Base-by-base conservation (phyloP, 1,140 invertebrate species). In the Limonius californicus region DNA sequence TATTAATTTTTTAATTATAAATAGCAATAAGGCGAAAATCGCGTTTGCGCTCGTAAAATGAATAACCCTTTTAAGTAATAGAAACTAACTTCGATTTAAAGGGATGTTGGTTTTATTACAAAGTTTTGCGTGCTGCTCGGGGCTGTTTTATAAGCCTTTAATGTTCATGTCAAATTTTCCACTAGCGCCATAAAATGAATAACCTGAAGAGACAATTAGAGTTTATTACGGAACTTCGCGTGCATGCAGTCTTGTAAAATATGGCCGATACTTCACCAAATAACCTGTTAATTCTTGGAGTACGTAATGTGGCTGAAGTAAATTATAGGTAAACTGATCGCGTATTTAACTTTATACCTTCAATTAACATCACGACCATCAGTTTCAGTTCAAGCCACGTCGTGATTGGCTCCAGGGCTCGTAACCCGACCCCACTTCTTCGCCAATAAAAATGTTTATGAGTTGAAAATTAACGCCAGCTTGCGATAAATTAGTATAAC, bases 361-460 rank as follows among this genome's bases (percentile, higher is more conserved):
- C 53, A 45, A 56, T 62, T 62, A 62, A 62, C 54, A 62, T 62
- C 53, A 43, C 30, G 39, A 56, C 53, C 54, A 55, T 55, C 54
- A 32, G 54, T 55, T 55, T 21, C 54, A 32, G 20, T 16, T 55
- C 50, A 21, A 16, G 21, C 12, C 35, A 18, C 18, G 19, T 11
- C 27, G 45, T 20, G 54, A 62, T 62, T 62, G 61, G 54, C 23
- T 32, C 30, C 2, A 16, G 7, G 16, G 30, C 1, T 62, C 61
- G 45, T 62, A 62, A 62, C 45, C 60, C 45, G n/a, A 53, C 27
- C 39, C 27, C 27, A 57, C 45, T 27, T 15, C 50, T 19, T 23
- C 23, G 9, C 20, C 50, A 67, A 62, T 67, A 67, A 67, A 67
- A 67, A 67, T 67, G 66, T 67, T 67, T 67, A 67, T 57, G 66